Evolutionary conservation across 2,888 invertebrate genomes (phyloP).

Genomic region (Chaitophorus viminalis): DNA sequence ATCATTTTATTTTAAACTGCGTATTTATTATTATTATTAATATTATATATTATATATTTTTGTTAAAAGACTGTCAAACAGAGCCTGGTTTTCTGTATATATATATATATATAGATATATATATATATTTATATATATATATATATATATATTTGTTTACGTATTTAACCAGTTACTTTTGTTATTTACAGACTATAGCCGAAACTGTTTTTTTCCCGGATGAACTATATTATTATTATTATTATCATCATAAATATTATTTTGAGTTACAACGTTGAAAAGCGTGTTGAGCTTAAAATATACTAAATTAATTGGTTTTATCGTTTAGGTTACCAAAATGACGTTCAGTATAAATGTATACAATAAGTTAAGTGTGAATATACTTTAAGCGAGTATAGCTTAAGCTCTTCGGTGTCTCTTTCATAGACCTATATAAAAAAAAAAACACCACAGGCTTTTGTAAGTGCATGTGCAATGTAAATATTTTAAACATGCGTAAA

Average conservation of each 20-base stretch:
- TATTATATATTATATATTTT: constrained; percentile 25
- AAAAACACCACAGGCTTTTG: constrained; percentile 54
- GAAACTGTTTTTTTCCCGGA: constrained; percentile 7
- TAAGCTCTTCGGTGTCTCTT: constrained; percentile 57
- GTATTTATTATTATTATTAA: constrained; percentile 51
- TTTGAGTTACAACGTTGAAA: constrained; percentile 25
- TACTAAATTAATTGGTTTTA: constrained; percentile 37
- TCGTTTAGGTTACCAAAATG: constrained; percentile 60
- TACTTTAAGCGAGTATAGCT: constrained; percentile 61
- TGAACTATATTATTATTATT: constrained; percentile 23
- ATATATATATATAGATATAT: too few species aligned
- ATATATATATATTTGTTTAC: constrained; percentile 5
- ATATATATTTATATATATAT: too few species aligned
- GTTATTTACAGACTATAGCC: constrained; percentile 12
- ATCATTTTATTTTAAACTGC: constrained; percentile 59
- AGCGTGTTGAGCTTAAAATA: constrained; percentile 55
- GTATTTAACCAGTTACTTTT: constrained; percentile 19
- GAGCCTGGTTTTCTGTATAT: constrained; percentile 15
- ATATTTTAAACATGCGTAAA: constrained; percentile 43
- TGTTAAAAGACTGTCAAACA: constrained; percentile 22
- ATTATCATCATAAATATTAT: too few species aligned
- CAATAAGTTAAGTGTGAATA: constrained; percentile 53
- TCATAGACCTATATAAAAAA: constrained; percentile 58
- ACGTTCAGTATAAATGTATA: constrained; percentile 60
- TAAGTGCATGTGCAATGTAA: constrained; percentile 53